Evolutionary conservation across 2,888 invertebrate species (phyloP).

Genomic region (Glyphotaelius pellucidus): DNA sequence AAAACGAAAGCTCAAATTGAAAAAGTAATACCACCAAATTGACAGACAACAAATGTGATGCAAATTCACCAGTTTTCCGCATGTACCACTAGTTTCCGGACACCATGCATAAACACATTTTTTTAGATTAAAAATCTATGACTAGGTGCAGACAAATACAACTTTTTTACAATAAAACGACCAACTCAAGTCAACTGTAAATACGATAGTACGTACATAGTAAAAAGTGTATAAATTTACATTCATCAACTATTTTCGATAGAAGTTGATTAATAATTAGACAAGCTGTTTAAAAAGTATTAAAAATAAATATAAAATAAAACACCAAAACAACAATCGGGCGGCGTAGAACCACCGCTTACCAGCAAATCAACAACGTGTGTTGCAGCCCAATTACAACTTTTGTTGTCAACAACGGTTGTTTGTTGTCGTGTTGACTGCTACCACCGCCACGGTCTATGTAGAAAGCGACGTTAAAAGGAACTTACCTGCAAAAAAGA

Average conservation of each 20-base stretch:
- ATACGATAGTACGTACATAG: neutral
- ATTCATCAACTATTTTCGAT: neutral
- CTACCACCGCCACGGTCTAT: neutral
- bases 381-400: neutral
- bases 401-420: neutral
- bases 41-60: too few species aligned
- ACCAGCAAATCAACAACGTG: neutral
- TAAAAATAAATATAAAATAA: neutral
- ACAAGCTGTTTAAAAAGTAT: neutral
- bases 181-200: neutral
- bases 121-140: too few species aligned
- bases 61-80: too few species aligned
- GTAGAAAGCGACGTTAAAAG: neutral
- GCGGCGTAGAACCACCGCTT: neutral
- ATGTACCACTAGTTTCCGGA: too few species aligned
- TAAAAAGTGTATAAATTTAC: neutral
- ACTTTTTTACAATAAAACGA: neutral
- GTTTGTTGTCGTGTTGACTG: neutral
- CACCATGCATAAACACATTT: too few species aligned
- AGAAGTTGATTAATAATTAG: neutral
- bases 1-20: too few species aligned
- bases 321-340: neutral
- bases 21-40: too few species aligned
- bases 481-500: constrained; percentile 35
- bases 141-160: too few species aligned